A percentile compares a stretch with the other conserved stretches of the same genome.
Conservation (phyloP, 1,140 invertebrate genomes). For the Eumeta japonica region DNA sequence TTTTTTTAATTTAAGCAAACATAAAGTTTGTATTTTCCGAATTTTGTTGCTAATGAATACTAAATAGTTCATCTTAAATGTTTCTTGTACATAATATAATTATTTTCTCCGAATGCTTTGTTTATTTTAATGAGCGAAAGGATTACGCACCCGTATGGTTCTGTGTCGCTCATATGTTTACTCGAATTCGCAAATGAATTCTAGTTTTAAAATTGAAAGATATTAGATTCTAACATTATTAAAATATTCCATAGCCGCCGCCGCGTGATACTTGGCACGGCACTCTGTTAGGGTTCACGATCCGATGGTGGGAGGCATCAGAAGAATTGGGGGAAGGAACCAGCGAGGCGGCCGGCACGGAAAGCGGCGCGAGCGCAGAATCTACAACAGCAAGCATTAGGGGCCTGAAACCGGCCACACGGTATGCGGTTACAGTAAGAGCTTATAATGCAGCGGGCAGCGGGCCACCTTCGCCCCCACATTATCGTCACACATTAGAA, state of each 20-base stretch:
- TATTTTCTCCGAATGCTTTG: no score
- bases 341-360: conserved; percentile 47
- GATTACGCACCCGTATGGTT: no score
- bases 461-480: conserved; percentile 74
- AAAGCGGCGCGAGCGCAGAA: conserved; percentile 43
- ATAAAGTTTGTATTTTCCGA: no score
- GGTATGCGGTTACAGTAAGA: conserved; percentile 80
- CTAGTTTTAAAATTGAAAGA: no score
- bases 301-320: conserved; percentile 63
- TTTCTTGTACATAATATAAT: no score
- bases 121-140: no score
- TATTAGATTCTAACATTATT: no score
- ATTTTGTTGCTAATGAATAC: no score
- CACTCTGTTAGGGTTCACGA: conserved; percentile 75
- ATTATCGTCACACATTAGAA: conserved; percentile 80
- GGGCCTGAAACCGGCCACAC: conserved; percentile 76
- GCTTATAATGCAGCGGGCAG: conserved; percentile 85
- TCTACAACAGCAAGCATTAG: conserved; percentile 66
- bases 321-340: conserved; percentile 30
- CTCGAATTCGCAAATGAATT: no score
- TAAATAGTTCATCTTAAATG: no score
- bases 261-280: conserved; percentile 76
- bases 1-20: no score
- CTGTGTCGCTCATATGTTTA: no score
- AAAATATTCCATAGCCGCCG: conserved; percentile 53